Conservation (phyloP, 1,140 invertebrate species). For the Caenorhabditis remanei region DNA sequence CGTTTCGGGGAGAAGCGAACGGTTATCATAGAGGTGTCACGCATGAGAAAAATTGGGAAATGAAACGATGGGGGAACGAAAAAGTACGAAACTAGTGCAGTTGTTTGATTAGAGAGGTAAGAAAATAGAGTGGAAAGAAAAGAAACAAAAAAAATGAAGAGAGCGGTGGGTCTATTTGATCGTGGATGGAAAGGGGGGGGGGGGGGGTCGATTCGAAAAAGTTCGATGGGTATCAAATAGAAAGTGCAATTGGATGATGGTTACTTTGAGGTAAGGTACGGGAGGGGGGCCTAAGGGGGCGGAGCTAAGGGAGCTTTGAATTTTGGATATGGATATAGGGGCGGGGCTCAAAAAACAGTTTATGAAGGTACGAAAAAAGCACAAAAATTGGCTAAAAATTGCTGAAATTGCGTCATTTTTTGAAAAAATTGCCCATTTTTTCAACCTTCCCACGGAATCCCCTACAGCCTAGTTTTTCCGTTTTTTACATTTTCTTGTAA, state of each 20-base stretch:
- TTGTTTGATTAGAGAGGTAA: not conserved
- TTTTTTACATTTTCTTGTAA: too few species aligned
- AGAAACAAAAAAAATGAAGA: conserved; percentile 39
- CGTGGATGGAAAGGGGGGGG: too few species aligned
- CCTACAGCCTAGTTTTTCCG: too few species aligned
- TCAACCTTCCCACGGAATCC: too few species aligned
- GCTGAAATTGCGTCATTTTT: too few species aligned
- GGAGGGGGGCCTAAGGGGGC: not conserved
- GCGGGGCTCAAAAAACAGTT: too few species aligned
- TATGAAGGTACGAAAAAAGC: too few species aligned
- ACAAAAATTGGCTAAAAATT: too few species aligned
- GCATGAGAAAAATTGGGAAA: conserved; percentile 20
- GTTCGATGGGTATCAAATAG: conserved; percentile 33
- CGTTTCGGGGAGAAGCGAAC: not conserved
- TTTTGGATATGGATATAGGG: too few species aligned
- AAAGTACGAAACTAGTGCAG: conserved; percentile 48
- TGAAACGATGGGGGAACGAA: not conserved
- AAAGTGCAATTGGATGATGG: conserved; percentile 22
- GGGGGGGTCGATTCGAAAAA: conserved; percentile 10
- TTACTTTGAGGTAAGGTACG: not conserved
- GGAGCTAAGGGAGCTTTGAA: too few species aligned
- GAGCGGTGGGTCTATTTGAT: conserved; percentile 14
- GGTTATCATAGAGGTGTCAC: conserved; percentile 38
- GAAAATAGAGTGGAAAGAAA: conserved; percentile 5
- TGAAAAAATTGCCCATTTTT: too few species aligned